Base-by-base conservation (phyloP, 2,113 vertebrate species). In the Sakesphorus luctuosus region DNA sequence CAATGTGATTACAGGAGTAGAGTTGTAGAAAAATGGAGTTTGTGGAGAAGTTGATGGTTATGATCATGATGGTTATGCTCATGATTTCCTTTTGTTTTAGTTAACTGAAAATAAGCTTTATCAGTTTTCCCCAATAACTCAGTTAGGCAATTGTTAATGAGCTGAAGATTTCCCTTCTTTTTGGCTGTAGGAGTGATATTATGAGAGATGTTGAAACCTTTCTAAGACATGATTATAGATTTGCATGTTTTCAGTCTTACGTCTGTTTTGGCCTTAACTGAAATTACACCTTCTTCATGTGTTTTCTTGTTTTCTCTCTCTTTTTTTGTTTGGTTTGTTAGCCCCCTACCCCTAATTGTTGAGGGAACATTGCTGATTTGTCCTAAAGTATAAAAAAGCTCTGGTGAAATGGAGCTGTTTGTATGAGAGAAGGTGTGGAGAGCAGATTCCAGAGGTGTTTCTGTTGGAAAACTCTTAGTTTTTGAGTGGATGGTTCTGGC, bases 291-390 rank as follows among this genome's bases (percentile, higher is more conserved):
- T 46, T 23, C 11, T 72, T 78, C 58, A 8, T 38, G 2, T 76
- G 23, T 10, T 40, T 80, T 55, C 15, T 23, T 3, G 3, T 21
- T 13, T 11, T 20, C 20, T 24, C 4, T 13, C 8, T 18, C 6
- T 50, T 7, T 13, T 8, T 18, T 29, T 16, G 17, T 46, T 35
- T 35, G 10, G 33, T 84, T 69, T 62, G 10, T 72, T 72, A 53
- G 24, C 2, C 1, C 5, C 6, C 21, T 43, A 7, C 8, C 0
- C 6, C 14, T 55, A 31, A 15, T 24, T 36, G 5, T 9, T 58
- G 66, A 81, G n/a, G 47, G 13, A 44, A 11, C n/a, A 63, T 78
- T 33, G 21, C 33, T 77, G 23, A 6, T 49, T 7, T 20, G 5
- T 47, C 36, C n/a, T 63, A 20, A 28, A 61, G 25, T 40, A 13